Evolutionary conservation across 2,113 vertebrate genomes (phyloP), one percentile per base, ranked within the genome.

Genomic region (Bolborhynchus lineola): DNA sequence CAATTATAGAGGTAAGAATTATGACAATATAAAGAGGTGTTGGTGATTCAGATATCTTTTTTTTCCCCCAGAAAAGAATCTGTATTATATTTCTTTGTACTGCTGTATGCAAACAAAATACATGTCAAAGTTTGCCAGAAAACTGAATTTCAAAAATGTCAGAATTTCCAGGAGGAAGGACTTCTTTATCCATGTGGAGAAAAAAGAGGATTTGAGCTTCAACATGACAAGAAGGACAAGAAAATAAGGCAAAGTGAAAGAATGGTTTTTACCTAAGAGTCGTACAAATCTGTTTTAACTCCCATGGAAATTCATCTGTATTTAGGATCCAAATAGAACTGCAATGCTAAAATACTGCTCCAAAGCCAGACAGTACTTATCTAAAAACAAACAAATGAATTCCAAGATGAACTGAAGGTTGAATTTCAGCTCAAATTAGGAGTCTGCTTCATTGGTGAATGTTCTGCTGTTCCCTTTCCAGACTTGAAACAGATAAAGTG

Each of bases 401-500:
- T 86, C 24, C 11, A 81, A 20, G 31, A n/a, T 4, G 21, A 70
- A 39, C 3, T 12, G 4, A 60, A 75, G 2, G 1, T 17, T 85
- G 18, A 4, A 25, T 39, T 84, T 29, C 29, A 10, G 3, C 55
- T 69, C n/a, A 72, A 11, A 26, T 26, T 49, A 47, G 3, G 9
- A 44, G 9, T 39, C 6, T 3, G 15, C 7, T 9, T 75, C 46
- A 78, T 64, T 33, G 47, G 13, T 29, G 26, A 52, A n/a, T 13
- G 6, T 16, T 21, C 57, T 33, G 10, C 3, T 14, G 13, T 53
- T 60, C 9, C 15, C 1, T 0, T 50, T 62, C 29, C 21, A 7
- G 9, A 49, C 14, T 47, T 41, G 21, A 60, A n/a, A 3, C 13
- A 63, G 47, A 3, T 7, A 17, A 37, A 19, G 33, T 9, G 13